Base-by-base conservation (phyloP, 2,797 vertebrate genomes). In the Cyprinodon diabolis region DNA sequence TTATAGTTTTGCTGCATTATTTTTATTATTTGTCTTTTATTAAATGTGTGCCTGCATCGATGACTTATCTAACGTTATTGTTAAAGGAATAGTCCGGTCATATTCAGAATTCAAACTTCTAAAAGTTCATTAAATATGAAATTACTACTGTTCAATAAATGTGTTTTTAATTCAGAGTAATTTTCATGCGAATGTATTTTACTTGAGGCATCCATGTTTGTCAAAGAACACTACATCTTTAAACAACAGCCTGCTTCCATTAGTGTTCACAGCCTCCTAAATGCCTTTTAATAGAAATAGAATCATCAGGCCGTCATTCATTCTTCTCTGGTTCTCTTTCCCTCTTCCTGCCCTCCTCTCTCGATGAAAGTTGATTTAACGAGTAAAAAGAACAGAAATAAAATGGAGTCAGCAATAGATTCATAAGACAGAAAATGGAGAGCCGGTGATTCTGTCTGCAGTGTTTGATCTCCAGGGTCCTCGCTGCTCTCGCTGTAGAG, bases 391-490 rank as follows among this genome's bases (percentile, higher is more conserved):
- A 70, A 58, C 54, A 57, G 49, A 40, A 57, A 11, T 37, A 40
- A 63, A 19, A 87, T 76, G 49, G 84, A 86, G 92, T 94, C 93
- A 91, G 92, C 92, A 91, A 91, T 90, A 92, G 93, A 93, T 94
- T 93, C 92, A 93, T 92, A 93, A 87, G 89, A 91, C 87, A 85
- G 81, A 85, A 89, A 90, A 90, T 85, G 72, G 86, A 82, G 88
- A 87, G 84, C 69, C 14, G 72, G 84, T 75, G 70, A 89, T 92
- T 91, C 88, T 86, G 85, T 80, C 66, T 88, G 84, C 83, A 87
- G 75, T 90, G 86, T 92, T 93, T 92, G 86, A 82, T 92, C 92
- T 94, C 74, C 81, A 71, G 94, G 94, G 91, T 84, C 77, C 75
- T 76, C 82, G 81, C 74, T 85, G 79, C 82, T 89, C 81, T 83